Conservation (phyloP, 2,888 invertebrate species). For the Drosophila helvetica region DNA sequence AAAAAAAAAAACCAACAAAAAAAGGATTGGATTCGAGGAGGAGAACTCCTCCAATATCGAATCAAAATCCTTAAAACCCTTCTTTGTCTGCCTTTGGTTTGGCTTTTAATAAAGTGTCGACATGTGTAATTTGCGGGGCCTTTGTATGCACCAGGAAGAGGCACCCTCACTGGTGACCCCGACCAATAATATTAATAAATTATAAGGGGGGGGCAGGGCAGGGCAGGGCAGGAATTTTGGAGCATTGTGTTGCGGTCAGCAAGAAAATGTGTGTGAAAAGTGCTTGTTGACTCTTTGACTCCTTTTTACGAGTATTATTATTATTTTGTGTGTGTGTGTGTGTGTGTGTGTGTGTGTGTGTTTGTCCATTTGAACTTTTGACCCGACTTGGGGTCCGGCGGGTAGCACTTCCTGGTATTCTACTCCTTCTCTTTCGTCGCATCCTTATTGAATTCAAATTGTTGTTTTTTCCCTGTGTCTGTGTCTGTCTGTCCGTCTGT, state of each 20-base stretch:
- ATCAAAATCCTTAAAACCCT: conserved; percentile 55
- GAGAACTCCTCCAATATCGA: conserved; percentile 52
- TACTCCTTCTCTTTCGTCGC: conserved; percentile 4
- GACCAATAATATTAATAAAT: conserved; percentile 73
- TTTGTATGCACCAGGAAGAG: conserved; percentile 4
- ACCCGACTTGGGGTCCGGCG: conserved; percentile 21
- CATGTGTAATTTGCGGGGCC: conserved; percentile 79
- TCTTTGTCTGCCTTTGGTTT: conserved; percentile 20
- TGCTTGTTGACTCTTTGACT: conserved; percentile 22
- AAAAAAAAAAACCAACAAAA: conserved; percentile 10
- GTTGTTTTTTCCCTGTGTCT: conserved; percentile 34
- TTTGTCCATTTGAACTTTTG: conserved; percentile 43
- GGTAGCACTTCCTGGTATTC: conserved; percentile 17
- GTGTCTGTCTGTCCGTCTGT: conserved; percentile 50
- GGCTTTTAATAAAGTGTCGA: conserved; percentile 81
- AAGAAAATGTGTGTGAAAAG: conserved; percentile 40
- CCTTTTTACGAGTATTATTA: conserved; percentile 34
- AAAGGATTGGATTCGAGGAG: conserved; percentile 23
- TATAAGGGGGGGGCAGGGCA: conserved; percentile 41
- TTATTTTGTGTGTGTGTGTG: conserved; percentile 27
- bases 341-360: conserved; percentile 27
- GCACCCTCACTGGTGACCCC: too few species aligned
- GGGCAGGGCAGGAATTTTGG: conserved; percentile 38
- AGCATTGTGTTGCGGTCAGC: conserved; percentile 37
- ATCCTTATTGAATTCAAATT: conserved; percentile 71